phyloP scores from a whole-genome alignment of 2,888 invertebrate species.

The Calliphora vomitoria region DNA sequence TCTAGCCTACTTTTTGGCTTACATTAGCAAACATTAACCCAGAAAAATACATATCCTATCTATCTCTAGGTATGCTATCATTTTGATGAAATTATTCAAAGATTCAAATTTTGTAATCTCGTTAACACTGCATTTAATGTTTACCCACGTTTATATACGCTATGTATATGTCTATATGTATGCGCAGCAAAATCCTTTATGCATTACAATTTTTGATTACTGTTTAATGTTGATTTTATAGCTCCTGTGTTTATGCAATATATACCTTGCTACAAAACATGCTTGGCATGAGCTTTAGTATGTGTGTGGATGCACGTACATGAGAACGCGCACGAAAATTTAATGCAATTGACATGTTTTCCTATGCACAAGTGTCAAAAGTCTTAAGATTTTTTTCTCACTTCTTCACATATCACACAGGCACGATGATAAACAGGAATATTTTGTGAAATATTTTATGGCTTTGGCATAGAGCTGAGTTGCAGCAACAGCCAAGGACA shows the following conservation, averaged over 20 bases:
- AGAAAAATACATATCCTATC: neutral
- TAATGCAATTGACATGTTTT: slow-evolving; percentile 73
- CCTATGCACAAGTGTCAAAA: slow-evolving; percentile 69
- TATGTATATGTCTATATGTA: neutral
- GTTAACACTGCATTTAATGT: slow-evolving; percentile 64
- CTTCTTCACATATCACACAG: neutral
- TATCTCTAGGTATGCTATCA: neutral
- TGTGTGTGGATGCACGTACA: slow-evolving; percentile 27
- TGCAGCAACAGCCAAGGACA: slow-evolving; percentile 15
- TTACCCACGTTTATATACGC: slow-evolving; percentile 35
- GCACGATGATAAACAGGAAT: slow-evolving; percentile 25
- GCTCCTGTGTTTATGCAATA: slow-evolving; percentile 62
- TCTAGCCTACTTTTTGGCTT: neutral
- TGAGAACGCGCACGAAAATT: slow-evolving; percentile 58
- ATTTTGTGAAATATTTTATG: slow-evolving; percentile 39
- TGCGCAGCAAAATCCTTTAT: slow-evolving; percentile 36
- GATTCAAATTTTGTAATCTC: slow-evolving; percentile 67
- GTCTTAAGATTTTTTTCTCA: slow-evolving; percentile 40
- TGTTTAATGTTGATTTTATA: slow-evolving; percentile 67
- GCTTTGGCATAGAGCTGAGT: slow-evolving; percentile 6
- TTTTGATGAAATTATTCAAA: slow-evolving; percentile 64
- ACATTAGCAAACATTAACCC: slow-evolving; percentile 13
- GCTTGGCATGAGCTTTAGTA: slow-evolving; percentile 29
- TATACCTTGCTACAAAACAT: slow-evolving; percentile 27
- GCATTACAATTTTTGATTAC: slow-evolving; percentile 65